Evolutionary conservation across 2,797 vertebrate genomes (phyloP), one percentile per base, ranked within the genome.

Genomic region (Enteromius mattozi): DNA sequence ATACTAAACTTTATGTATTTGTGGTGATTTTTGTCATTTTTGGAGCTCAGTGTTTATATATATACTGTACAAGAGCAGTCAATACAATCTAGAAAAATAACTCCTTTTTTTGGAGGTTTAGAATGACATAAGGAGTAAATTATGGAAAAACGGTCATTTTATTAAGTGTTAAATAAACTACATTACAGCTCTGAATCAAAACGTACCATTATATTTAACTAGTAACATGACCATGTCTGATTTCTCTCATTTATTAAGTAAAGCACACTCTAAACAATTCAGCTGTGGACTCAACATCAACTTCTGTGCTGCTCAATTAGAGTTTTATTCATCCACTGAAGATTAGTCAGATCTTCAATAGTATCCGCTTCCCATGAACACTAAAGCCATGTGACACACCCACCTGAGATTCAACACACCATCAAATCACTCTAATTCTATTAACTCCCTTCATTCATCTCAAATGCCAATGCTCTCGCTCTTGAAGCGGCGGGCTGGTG

Each of bases 381-480:
- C 63, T 45, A 83, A 85, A 51, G 69, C 77, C 80, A 71, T 40
- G 35, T 79, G 68, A 80, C 61, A 69, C 71, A 51, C 66, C 80
- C 83, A 54, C 72, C 61, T 69, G 49, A 88, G 85, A 85, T 87
- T 85, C 81, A 66, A 56, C 51, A 70, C 84, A 84, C 63, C 85
- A 85, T 83, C 85, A 83, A 84, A 89, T 83, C 82, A 85, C 80
- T 85, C 82, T 75, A 86, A 87, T 86, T 87, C 86, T 68, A 89
- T 87, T 86, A 89, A 82, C 66, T 66, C 19, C 49, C n/a, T 83
- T 79, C 56, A 89, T 89, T 89, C 84, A 85, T 88, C 78, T 86
- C 54, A 84, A 80, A 74, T 69, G 66, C 40, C 82, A 69, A 69
- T 47, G 70, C 83, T 72, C 27, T 9, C 71, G 27, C 79, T 84